Percentiles rank a stretch among this genome's conserved stretches.
These are phyloP conservation scores for Zaprionus taronus DNA, from an alignment of 1,140 invertebrate species.

Conservation along the genomic window DNA sequence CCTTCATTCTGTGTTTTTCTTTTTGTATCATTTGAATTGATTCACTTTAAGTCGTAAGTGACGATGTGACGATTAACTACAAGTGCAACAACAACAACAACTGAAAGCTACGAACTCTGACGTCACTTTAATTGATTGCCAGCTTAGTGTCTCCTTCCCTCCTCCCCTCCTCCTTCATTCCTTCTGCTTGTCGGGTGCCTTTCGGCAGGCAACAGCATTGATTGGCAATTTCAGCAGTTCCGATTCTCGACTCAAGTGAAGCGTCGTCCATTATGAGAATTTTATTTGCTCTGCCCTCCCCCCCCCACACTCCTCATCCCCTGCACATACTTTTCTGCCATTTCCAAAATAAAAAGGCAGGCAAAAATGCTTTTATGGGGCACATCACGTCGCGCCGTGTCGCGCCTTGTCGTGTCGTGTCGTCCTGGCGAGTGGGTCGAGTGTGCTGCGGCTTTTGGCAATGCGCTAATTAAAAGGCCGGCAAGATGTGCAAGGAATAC, in stretches of 20 bases:
- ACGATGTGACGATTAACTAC: constrained; percentile 2
- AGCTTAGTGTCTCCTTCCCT: constrained; percentile 20
- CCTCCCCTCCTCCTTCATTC: background rate
- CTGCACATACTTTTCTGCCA: background rate
- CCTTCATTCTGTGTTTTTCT: background rate
- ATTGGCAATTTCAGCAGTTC: constrained; percentile 51
- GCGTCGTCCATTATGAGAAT: constrained; percentile 43
- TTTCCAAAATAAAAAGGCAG: background rate
- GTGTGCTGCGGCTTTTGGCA: constrained; percentile 40
- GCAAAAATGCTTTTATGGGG: constrained; percentile 20
- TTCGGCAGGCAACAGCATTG: constrained; percentile 36
- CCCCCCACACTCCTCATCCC: no score
- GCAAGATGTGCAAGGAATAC: constrained; percentile 13
- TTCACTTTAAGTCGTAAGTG: constrained; percentile 11
- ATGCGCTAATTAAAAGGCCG: constrained; percentile 74
- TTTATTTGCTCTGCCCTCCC: constrained; percentile 17
- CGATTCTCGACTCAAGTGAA: constrained; percentile 43
- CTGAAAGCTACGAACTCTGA: constrained; percentile 9
- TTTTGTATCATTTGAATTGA: background rate
- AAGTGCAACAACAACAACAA: background rate
- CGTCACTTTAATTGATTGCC: constrained; percentile 50
- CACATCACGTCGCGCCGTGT: constrained; percentile 11
- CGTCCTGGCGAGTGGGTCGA: background rate
- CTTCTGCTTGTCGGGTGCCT: background rate
- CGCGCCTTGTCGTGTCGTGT: constrained; percentile 43